Conservation (phyloP, 2,888 invertebrate genomes). For the Chrysotoxum bicinctum region DNA sequence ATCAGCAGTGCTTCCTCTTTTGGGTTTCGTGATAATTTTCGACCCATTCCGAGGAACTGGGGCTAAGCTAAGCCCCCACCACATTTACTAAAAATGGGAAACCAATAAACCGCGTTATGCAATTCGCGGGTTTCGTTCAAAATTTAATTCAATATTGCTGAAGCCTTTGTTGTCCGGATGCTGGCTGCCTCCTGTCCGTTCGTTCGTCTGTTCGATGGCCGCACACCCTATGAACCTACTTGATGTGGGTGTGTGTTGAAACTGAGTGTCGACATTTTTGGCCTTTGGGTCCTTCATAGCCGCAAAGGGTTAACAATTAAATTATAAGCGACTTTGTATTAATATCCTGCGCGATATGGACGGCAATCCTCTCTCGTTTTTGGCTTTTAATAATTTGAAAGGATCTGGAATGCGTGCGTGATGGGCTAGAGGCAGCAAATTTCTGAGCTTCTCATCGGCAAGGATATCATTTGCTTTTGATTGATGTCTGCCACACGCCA, state of each 20-base stretch:
- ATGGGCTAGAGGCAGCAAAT: neutral
- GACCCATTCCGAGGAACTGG: neutral
- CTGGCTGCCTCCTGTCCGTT: neutral
- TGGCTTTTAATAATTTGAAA: slow-evolving; percentile 51
- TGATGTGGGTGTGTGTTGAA: neutral
- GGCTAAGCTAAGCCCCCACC: neutral
- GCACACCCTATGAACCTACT: neutral
- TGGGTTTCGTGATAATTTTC: slow-evolving; percentile 61
- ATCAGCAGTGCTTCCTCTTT: slow-evolving; percentile 24
- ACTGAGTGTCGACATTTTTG: slow-evolving; percentile 23
- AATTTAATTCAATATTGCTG: slow-evolving; percentile 69
- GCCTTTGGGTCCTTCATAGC: slow-evolving; percentile 33
- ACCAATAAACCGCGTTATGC: slow-evolving; percentile 70
- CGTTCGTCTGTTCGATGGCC: slow-evolving; percentile 3
- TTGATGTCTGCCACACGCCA: slow-evolving; percentile 59
- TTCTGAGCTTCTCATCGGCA: slow-evolving; percentile 4
- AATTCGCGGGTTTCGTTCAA: slow-evolving; percentile 50
- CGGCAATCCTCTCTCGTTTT: slow-evolving; percentile 13
- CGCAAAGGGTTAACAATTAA: slow-evolving; percentile 71
- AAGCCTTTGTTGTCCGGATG: slow-evolving; percentile 51
- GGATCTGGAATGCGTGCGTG: slow-evolving; percentile 19
- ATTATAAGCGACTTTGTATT: slow-evolving; percentile 70
- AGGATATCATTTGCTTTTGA: slow-evolving; percentile 59
- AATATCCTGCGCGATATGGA: slow-evolving; percentile 45
- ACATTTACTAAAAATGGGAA: slow-evolving; percentile 46